These are phyloP conservation scores for Drosophila mauritiana DNA, from an alignment of 1,140 invertebrate genomes.

Conservation along the genomic window DNA sequence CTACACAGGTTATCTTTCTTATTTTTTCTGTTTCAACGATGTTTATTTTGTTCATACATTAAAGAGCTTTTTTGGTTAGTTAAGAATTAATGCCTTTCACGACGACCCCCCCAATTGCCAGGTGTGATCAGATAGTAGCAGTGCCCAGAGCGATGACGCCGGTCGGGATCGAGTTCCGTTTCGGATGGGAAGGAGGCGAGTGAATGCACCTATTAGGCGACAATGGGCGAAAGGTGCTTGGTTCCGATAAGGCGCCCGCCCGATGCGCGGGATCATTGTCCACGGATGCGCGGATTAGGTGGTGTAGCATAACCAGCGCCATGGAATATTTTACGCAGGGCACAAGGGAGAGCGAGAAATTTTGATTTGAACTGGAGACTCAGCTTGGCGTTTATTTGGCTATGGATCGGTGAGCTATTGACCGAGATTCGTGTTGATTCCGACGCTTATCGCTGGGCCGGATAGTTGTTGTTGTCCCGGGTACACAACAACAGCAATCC, in stretches of 20 bases:
- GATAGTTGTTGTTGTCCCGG: constrained; percentile 1
- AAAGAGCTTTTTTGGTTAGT: too few relatives aligned
- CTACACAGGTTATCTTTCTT: too few relatives aligned
- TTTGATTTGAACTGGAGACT: neutral
- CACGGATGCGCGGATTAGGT: constrained; percentile 7
- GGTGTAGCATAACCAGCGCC: constrained; percentile 15
- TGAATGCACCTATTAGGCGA: constrained; percentile 64
- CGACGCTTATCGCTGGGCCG: constrained; percentile 2
- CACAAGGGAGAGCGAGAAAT: neutral
- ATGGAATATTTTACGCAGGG: constrained; percentile 22
- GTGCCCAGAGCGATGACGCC: neutral
- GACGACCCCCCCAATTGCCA: too few relatives aligned
- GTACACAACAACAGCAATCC: constrained; percentile 4
- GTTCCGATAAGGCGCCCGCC: constrained; percentile 27
- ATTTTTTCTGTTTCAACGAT: too few relatives aligned
- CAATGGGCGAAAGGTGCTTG: constrained; percentile 35
- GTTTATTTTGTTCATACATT: too few relatives aligned
- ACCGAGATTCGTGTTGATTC: constrained; percentile 2
- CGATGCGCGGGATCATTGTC: constrained; percentile 20
- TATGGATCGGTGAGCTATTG: constrained; percentile 13
- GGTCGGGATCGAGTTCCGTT: constrained; percentile 42
- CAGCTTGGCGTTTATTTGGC: constrained; percentile 30
- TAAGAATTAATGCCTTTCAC: too few relatives aligned
- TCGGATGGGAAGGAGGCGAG: constrained; percentile 13
- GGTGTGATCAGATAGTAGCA: too few relatives aligned